Evolutionary conservation across 2,888 invertebrate species (phyloP), one percentile per base, ranked within the genome.

Genomic region (Drosophila subquinaria): DNA sequence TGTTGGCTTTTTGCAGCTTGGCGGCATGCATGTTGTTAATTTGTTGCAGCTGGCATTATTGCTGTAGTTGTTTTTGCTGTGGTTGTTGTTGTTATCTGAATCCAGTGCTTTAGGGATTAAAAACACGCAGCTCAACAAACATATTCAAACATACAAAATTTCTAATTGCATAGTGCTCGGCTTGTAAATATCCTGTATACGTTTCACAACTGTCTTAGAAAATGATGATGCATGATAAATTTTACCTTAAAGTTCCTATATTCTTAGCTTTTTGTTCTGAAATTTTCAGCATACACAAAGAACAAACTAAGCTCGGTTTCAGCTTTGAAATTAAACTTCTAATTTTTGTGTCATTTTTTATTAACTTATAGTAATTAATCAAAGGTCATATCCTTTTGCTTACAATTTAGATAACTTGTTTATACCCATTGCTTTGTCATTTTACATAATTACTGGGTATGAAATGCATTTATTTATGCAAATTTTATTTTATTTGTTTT

Each of bases 401-500:
- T 6, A 43, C 23, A 13, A 45, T 8, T 35, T 20, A 15, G 10
- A 6, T 11, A 9, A 10, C 9, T 10, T 63, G 6, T 17, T 27
- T n/a, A 27, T 17, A 10, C 40, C 48, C 15, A 20, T 23, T 35
- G 4, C 9, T 13, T 13, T 11, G 2, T 6, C 5, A 11, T 4
- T 56, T 20, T 13, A 11, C 13, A 20, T n/a, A 30, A 36, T 47
- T 42, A 10, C 27, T 30, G 60, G 60, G 38, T 53, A 65, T 57
- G 53, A 72, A 82, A 72, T 67, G 70, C 86, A 88, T 88, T 84
- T 82, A 84, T 84, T 84, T 84, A 84, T 84, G 84, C 84, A 84
- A 84, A 84, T 84, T 88, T 88, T 82, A 84, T 84, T 84, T 88
- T 88, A 88, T 84, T 84, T 88, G 84, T 86, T 84, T 84, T 84